Evolutionary conservation across 2,113 vertebrate genomes (phyloP), one percentile per base, ranked within the genome.

Genomic region (Pelobates fuscus): DNA sequence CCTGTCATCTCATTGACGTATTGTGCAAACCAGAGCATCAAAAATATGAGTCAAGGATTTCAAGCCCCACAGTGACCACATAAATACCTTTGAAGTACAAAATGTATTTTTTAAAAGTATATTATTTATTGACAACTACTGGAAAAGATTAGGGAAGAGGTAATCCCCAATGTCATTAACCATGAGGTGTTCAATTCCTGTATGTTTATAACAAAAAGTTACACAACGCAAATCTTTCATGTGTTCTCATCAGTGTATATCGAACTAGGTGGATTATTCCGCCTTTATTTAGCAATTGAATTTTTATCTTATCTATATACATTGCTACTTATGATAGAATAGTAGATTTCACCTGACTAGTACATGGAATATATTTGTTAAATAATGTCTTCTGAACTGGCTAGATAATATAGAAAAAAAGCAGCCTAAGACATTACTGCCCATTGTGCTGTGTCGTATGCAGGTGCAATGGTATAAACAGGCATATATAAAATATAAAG

Each of bases 111-210:
- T 76, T 8, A 76, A 77, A 77, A 77, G 73, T 52, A 32, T 77
- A 67, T 77, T 77, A 77, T 77, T 77, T 77, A 77, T 77, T 77
- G 73, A 77, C 65, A 77, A 68, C 41, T 68, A 77, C 64, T 43
- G 67, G 55, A 46, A 77, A 67, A 49, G 41, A 68, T 77, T 77
- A 68, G 41, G 57, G 20, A 61, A 52, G 57, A 64, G 25, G 26
- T 7, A 61, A 37, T 66, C 64, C 43, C 55, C 20, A 21, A 66
- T 37, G 65, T 61, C 57, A 67, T 68, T 52, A 77, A 61, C 21
- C 21, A 58, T 24, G 57, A 68, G 37, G 57, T 26, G 55, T 27
- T 61, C 20, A 2, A 24, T n/a, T 27, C 8, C 41, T 8, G 25
- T 23, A 41, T 67, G 20, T 58, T 59, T 74, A 74, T 46, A 46